Evolutionary conservation across 2,113 vertebrate genomes (phyloP).

Genomic region (Phocoena phocoena): DNA sequence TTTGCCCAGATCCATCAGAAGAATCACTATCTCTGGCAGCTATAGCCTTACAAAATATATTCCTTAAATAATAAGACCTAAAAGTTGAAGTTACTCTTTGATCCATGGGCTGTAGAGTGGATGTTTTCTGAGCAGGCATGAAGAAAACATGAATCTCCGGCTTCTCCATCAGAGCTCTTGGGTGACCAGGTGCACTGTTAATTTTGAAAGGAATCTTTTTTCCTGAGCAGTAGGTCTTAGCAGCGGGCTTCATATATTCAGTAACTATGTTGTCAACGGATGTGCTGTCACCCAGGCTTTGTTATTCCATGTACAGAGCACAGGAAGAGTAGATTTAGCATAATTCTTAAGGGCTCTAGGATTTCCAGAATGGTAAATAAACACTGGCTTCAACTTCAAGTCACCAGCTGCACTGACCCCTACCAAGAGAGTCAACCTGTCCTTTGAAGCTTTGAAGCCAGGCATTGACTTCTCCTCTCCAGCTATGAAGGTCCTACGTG

Average conservation of each 20-base stretch:
- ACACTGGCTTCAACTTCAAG: not conserved
- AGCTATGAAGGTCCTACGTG: accelerated
- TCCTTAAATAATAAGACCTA: not conserved
- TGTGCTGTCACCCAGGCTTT: not conserved
- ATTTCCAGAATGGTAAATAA: not conserved
- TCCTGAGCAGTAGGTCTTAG: not conserved
- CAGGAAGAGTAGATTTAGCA: not conserved
- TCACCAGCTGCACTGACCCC: not conserved
- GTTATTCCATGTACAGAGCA: not conserved
- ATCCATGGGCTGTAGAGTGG: not conserved
- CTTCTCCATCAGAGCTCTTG: not conserved
- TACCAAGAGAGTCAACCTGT: not conserved
- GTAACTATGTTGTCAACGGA: not conserved
- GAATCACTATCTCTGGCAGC: not conserved
- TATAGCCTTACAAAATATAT: not conserved
- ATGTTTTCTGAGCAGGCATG: not conserved
- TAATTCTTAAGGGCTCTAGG: not conserved
- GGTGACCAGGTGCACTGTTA: not conserved
- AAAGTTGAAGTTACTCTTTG: not conserved
- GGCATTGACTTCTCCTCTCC: not conserved
- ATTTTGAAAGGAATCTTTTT: not conserved
- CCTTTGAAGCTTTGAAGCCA: not conserved
- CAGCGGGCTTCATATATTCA: not conserved
- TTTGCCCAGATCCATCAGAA: not conserved
- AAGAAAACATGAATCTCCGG: not conserved